Evolutionary conservation across 2,797 vertebrate genomes (phyloP).

Genomic region (Chelidonichthys spinosus): DNA sequence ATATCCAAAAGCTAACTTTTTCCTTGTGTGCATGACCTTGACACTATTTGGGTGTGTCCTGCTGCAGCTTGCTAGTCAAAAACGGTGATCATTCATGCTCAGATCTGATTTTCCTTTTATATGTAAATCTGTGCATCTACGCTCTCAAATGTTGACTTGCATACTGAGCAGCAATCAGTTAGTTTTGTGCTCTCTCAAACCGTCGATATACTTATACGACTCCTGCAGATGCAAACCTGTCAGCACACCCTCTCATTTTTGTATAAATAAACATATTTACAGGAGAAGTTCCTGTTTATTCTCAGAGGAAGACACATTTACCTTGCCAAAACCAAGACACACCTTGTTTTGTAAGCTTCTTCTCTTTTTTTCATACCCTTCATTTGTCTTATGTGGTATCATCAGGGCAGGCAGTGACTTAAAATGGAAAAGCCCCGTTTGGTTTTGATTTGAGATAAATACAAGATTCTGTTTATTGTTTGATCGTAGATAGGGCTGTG

Average conservation of each 20-base stretch:
- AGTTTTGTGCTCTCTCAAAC: background rate
- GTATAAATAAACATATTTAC: slow-evolving; percentile 31
- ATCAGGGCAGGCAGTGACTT: slow-evolving; percentile 56
- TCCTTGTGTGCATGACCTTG: background rate
- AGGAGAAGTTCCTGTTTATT: slow-evolving; percentile 66
- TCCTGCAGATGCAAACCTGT: slow-evolving; percentile 7
- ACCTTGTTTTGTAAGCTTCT: slow-evolving; percentile 65
- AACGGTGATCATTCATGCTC: no score
- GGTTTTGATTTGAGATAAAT: slow-evolving; percentile 73
- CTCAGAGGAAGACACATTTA: slow-evolving; percentile 31
- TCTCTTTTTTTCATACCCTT: slow-evolving; percentile 46
- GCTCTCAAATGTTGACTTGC: background rate
- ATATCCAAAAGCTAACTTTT: background rate
- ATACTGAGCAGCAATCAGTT: background rate
- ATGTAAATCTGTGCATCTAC: background rate
- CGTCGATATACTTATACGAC: background rate
- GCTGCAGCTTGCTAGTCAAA: background rate
- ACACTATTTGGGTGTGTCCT: background rate
- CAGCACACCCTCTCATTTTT: background rate
- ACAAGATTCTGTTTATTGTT: slow-evolving; percentile 63
- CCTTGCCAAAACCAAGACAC: slow-evolving; percentile 66
- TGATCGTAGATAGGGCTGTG: slow-evolving; percentile 70
- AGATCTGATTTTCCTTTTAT: background rate
- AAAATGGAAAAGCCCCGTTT: slow-evolving; percentile 78
- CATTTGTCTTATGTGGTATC: slow-evolving; percentile 79